Percentiles rank a stretch among this genome's conserved stretches.
Conservation (phyloP, 2,888 invertebrate genomes). For the Apeira syringaria region DNA sequence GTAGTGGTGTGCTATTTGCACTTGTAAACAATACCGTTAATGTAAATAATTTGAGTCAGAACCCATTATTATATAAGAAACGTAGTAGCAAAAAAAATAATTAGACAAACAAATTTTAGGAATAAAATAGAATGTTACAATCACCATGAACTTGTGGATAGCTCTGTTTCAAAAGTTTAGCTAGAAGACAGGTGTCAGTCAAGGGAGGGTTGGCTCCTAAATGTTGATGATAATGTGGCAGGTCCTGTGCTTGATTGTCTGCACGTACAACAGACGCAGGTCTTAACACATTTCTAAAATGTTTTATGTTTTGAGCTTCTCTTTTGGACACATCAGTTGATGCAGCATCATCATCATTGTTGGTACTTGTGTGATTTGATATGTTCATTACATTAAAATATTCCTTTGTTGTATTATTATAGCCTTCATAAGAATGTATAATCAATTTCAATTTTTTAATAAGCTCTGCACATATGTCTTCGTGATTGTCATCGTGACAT, state of each 20-base stretch:
- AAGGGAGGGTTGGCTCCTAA: slow-evolving; percentile 33
- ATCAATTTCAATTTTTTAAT: slow-evolving; percentile 53
- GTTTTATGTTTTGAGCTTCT: slow-evolving; percentile 36
- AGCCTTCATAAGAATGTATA: slow-evolving; percentile 12
- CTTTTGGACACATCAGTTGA: slow-evolving; percentile 46
- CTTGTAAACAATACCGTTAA: no score
- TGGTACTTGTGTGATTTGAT: slow-evolving; percentile 9
- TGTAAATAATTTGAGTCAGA: no score
- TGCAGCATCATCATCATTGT: slow-evolving; percentile 5
- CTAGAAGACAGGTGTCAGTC: slow-evolving; percentile 56
- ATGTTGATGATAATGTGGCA: slow-evolving; percentile 31
- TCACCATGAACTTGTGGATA: slow-evolving; percentile 53
- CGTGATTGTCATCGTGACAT: slow-evolving; percentile 53
- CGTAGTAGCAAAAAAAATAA: no score
- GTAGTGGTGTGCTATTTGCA: no score
- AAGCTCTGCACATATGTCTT: slow-evolving; percentile 59
- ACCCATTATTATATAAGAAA: no score
- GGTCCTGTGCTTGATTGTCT: slow-evolving; percentile 24
- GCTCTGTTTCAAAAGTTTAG: slow-evolving; percentile 54
- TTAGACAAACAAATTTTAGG: no score
- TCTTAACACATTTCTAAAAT: slow-evolving; percentile 32
- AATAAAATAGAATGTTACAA: no score
- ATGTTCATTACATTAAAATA: slow-evolving; percentile 10
- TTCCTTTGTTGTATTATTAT: slow-evolving; percentile 15
- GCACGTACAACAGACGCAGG: slow-evolving; percentile 28